Percentiles rank a stretch among this genome's conserved stretches.
Evolutionary conservation across 2,888 invertebrate species (phyloP).

Genomic region (Melanotus villosus): DNA sequence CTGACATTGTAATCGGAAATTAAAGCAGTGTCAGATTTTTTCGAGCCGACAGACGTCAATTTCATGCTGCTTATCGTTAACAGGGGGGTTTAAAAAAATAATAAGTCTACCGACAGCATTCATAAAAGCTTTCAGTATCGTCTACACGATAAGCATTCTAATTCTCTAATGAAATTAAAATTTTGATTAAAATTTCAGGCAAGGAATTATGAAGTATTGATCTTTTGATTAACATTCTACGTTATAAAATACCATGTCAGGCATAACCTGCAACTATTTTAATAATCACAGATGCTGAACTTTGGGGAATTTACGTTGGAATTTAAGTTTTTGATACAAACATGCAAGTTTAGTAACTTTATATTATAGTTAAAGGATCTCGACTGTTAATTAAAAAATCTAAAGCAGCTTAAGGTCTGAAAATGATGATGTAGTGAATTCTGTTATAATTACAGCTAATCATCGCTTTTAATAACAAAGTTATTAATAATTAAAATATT

Average conservation of each 20-base stretch:
- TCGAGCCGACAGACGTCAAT: neutral
- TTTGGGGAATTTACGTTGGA: neutral
- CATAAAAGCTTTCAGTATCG: neutral
- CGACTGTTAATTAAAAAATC: too few relatives aligned
- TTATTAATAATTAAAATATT: too few relatives aligned
- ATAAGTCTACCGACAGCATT: neutral
- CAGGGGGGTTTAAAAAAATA: neutral
- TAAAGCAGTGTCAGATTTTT: neutral
- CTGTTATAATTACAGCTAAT: too few relatives aligned
- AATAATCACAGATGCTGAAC: neutral
- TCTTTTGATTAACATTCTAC: neutral
- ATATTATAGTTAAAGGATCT: too few relatives aligned
- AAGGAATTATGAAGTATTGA: neutral
- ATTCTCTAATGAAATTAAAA: neutral
- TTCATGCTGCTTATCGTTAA: neutral
- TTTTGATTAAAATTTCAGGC: neutral
- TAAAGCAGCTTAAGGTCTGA: too few relatives aligned
- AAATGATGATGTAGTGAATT: too few relatives aligned
- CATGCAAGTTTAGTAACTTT: neutral
- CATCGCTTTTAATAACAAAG: too few relatives aligned
- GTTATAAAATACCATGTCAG: neutral
- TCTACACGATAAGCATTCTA: neutral
- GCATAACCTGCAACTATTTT: conserved; percentile 4
- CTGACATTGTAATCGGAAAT: neutral
- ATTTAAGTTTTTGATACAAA: neutral